Evolutionary conservation across 2,797 vertebrate genomes (phyloP).

Genomic region (Lutra lutra): DNA sequence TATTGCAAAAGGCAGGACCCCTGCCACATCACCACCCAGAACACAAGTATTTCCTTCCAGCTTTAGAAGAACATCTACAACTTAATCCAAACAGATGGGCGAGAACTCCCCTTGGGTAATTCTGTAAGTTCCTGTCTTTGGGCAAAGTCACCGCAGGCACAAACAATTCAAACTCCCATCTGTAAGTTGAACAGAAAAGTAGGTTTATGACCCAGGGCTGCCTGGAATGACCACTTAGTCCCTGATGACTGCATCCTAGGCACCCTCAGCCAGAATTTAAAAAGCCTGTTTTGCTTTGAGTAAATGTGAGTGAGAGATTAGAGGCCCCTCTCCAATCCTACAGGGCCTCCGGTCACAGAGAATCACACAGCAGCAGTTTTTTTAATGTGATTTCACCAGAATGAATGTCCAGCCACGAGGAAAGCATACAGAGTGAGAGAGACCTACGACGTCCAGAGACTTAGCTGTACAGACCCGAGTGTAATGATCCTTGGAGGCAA

Average conservation of each 20-base stretch:
- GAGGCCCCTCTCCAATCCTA: background rate
- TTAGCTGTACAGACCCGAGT: background rate
- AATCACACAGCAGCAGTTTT: background rate
- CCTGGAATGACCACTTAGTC: background rate
- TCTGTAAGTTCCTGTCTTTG: background rate
- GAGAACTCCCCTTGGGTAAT: background rate
- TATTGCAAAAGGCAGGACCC: background rate
- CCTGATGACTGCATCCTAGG: background rate
- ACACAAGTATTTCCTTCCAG: background rate
- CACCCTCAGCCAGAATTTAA: background rate
- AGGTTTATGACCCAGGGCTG: background rate
- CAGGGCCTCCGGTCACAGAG: background rate
- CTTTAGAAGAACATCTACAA: background rate
- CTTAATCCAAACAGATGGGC: background rate
- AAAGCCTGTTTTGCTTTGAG: background rate
- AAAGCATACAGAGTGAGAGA: background rate
- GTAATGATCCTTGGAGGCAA: background rate
- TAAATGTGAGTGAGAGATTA: background rate
- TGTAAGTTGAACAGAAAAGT: background rate
- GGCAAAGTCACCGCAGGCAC: background rate
- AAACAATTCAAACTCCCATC: background rate
- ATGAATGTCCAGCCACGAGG: background rate
- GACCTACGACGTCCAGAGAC: accelerated
- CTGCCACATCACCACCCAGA: background rate
- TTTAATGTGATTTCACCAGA: background rate